Base-by-base conservation (phyloP, 2,113 vertebrate species). In the Monarcha castaneiventris region DNA sequence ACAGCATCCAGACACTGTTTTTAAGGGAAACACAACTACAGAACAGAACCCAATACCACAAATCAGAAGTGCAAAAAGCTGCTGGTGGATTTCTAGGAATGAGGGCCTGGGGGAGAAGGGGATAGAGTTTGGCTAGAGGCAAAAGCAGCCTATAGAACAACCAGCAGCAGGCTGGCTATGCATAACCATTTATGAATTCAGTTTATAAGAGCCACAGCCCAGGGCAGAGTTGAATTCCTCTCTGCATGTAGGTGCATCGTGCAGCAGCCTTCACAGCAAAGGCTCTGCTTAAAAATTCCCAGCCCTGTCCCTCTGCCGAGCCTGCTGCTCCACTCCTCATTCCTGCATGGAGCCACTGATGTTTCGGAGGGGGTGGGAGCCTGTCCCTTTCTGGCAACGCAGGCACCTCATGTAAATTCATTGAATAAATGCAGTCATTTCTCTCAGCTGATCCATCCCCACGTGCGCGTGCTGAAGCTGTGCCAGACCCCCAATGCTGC, bases 401-500 rank as follows among this genome's bases (percentile, higher is more conserved):
- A 92, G 61, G 79, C 83, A 83, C 79, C 95, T 97, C 95, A 97
- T 96, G 94, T 88, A 97, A 97, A 97, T 96, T 96, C 93, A 96
- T 92, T 96, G 94, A 97, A 94, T 86, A 96, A 97, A 93, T 96
- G 93, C 96, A 96, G 95, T 95, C 95, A 96, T 95, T 93, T 90
- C 87, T 93, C 94, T 96, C 94, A 96, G 94, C 95, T 97, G 95
- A 97, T 97, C 92, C 79, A 88, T 90, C 79, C 92, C 95, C 95
- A 96, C 90, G 93, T 94, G 92, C 35, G 2, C 3, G 27, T 30
- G 64, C 72, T 94, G 93, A 93, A 93, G 64, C 94, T 80, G 90
- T 93, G 95, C 96, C 96, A 97, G 94, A 80, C 72, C 88, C 90
- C 95, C 85, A 85, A 21, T 52, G 84, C 94, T 95, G 96, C 96